A percentile compares a stretch with the other conserved stretches of the same genome.
These are phyloP conservation scores for Hydriomena furcata DNA, from an alignment of 2,888 invertebrate species.

Conservation along the genomic window DNA sequence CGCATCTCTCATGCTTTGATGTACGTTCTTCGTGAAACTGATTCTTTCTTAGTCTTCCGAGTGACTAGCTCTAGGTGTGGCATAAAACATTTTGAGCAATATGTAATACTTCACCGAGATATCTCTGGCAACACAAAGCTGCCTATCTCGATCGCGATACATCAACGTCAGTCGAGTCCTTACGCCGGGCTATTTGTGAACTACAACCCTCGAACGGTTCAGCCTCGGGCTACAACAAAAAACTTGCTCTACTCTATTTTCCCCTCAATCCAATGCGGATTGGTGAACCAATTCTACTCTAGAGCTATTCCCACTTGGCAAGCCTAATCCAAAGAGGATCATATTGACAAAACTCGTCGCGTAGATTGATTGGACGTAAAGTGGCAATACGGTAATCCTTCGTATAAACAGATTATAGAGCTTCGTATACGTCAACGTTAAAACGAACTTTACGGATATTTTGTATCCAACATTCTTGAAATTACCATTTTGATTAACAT, in stretches of 20 bases:
- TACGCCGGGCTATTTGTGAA: conserved; percentile 42
- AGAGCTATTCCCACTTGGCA: too few relatives aligned
- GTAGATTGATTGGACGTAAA: not conserved
- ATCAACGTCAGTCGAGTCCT: conserved; percentile 50
- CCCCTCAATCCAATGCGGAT: conserved; percentile 7
- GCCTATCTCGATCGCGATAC: conserved; percentile 48
- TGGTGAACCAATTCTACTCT: not conserved
- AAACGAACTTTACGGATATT: too few relatives aligned
- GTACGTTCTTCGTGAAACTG: too few relatives aligned
- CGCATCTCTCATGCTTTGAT: too few relatives aligned
- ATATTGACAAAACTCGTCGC: not conserved
- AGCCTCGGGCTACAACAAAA: conserved; percentile 19
- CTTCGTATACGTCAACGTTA: too few relatives aligned
- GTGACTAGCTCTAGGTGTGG: not conserved
- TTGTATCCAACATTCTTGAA: too few relatives aligned
- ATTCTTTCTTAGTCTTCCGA: too few relatives aligned
- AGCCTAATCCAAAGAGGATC: too few relatives aligned
- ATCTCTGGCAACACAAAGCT: conserved; percentile 31
- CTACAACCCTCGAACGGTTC: conserved; percentile 19
- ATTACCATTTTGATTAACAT: too few relatives aligned
- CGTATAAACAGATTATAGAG: not conserved
- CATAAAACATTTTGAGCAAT: conserved; percentile 4
- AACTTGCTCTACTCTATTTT: not conserved
- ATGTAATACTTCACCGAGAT: conserved; percentile 27
- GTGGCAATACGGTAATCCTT: not conserved